Evolutionary conservation across 2,113 vertebrate species (phyloP), one percentile per base, ranked within the genome.

Genomic region (Centrocercus urophasianus): DNA sequence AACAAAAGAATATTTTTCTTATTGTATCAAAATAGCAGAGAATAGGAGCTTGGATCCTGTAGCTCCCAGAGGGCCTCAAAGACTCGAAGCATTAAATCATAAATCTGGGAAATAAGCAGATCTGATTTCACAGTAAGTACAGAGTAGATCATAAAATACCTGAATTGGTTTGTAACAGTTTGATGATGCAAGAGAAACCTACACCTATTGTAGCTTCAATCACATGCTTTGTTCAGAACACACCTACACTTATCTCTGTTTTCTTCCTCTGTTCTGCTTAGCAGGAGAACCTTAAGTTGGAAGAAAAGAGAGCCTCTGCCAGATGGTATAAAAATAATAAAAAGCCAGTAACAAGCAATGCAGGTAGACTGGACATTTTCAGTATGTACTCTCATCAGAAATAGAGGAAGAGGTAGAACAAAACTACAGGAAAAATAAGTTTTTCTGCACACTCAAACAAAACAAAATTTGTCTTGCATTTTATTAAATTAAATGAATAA

Each of bases 101-200:
- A 82, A 38, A 52, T 92, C 74, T 76, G 90, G 47, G 72, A 83
- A 90, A 94, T 84, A 88, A 84, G 63, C n/a, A 86, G 77, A 40
- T 75, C 70, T 90, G 73, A 93, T 94, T 88, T 36, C 75, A 8
- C 77, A 86, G 24, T 25, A 82, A 86, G 40, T 17, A 61, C 63
- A 79, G 69, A 65, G 47, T 73, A 52, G 61, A 61, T 73, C 59
- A 93, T 20, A 71, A 90, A 91, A 19, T 9, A 27, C 40, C 12
- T 60, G 69, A 50, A 71, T 8, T 70, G 27, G 11, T 72, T 76
- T 90, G 45, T 19, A 74, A 18, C 11, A 9, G 1, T 21, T 40
- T 10, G 32, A 43, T 28, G 22, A 25, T n/a, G 22, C 27, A 40
- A 67, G n/a, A 76, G 67, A 42, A 86, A n/a, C 21, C 20, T 63